A percentile compares a stretch with the other conserved stretches of the same genome.
These are phyloP conservation scores for Diloba caeruleocephala DNA, from an alignment of 2,888 invertebrate species.

Conservation along the genomic window DNA sequence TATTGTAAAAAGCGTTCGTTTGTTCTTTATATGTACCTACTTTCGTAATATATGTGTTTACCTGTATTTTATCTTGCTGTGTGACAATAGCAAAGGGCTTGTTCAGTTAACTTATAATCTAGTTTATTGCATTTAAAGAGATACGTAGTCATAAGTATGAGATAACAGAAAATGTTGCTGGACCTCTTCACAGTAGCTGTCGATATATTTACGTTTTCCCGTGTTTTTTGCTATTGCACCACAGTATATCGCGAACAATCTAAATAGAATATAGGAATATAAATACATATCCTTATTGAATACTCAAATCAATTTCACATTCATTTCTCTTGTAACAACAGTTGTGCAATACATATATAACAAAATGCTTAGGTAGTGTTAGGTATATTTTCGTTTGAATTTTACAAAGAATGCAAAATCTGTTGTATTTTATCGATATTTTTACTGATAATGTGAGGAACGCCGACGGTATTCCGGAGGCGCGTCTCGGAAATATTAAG, in stretches of 20 bases:
- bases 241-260: constrained; percentile 77
- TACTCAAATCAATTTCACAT: constrained; percentile 85
- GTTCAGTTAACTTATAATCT: constrained; percentile 70
- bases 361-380: constrained; percentile 86
- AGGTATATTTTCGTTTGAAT: constrained; percentile 87
- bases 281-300: constrained; percentile 87
- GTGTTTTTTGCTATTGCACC: constrained; percentile 81
- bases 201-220: constrained; percentile 54
- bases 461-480: constrained; percentile 66
- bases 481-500: constrained; percentile 77
- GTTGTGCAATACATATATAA: constrained; percentile 87
- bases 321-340: constrained; percentile 80
- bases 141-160: constrained; percentile 80
- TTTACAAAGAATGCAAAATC: constrained; percentile 85
- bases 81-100: constrained; percentile 83
- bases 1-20: constrained; percentile 84
- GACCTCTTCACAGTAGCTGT: constrained; percentile 74
- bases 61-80: constrained; percentile 78
- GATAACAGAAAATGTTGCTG: constrained; percentile 62
- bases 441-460: constrained; percentile 79
- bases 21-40: constrained; percentile 83
- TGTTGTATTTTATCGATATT: constrained; percentile 88
- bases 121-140: constrained; percentile 83
- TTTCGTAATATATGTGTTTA: constrained; percentile 78
- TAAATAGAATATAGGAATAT: constrained; percentile 83